These are phyloP conservation scores for Scytalopus superciliaris DNA, from an alignment of 2,113 vertebrate genomes.

Conservation along the genomic window DNA sequence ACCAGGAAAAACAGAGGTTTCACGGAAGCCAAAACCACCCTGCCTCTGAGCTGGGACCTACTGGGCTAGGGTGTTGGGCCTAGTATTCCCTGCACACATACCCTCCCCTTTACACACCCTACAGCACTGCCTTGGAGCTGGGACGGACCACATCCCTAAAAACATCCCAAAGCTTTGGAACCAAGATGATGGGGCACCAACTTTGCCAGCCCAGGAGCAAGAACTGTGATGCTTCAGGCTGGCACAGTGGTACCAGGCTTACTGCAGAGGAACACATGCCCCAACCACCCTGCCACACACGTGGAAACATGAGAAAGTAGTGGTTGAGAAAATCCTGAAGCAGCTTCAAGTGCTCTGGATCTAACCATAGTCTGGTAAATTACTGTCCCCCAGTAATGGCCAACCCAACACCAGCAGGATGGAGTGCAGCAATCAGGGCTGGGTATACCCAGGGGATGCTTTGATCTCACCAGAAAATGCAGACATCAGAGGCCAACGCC, in stretches of 20 bases:
- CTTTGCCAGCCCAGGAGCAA: neutral
- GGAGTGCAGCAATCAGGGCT: neutral
- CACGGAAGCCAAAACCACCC: neutral
- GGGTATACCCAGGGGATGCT: neutral
- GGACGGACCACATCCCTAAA: neutral
- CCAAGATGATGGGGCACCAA: neutral
- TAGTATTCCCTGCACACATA: neutral
- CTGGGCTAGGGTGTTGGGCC: neutral
- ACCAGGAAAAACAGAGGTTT: neutral
- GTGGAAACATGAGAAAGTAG: rapidly evolving
- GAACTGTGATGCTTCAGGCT: rapidly evolving
- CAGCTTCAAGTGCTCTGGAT: neutral
- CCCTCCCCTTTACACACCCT: neutral
- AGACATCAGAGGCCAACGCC: neutral
- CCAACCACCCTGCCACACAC: neutral
- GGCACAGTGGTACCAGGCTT: rapidly evolving
- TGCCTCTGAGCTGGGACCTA: neutral
- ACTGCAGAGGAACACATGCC: neutral
- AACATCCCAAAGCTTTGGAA: neutral
- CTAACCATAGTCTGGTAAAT: neutral
- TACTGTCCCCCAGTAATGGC: rapidly evolving
- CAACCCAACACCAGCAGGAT: neutral
- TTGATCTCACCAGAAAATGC: neutral
- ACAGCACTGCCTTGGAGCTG: rapidly evolving
- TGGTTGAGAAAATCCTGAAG: neutral